A percentile compares a stretch with the other conserved stretches of the same genome.
Conservation (phyloP, 2,888 invertebrate species). For the Epinotia bilunana region DNA sequence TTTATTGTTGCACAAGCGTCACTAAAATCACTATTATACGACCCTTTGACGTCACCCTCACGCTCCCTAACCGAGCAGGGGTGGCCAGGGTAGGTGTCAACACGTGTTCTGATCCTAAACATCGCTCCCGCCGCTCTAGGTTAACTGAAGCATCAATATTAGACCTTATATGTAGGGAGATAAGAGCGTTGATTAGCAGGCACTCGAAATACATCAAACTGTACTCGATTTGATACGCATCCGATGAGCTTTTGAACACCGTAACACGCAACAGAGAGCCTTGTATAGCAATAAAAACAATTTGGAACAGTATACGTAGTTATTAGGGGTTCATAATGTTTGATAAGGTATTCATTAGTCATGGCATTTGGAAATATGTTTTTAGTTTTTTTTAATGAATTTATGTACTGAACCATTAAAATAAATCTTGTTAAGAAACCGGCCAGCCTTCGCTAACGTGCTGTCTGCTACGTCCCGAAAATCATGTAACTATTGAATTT, state of each 20-base stretch:
- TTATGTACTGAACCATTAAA: not conserved
- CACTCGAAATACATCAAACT: conserved; percentile 57
- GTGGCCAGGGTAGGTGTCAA: conserved; percentile 70
- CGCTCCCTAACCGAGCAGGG: conserved; percentile 61
- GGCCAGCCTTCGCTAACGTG: not conserved
- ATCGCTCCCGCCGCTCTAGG: conserved; percentile 42
- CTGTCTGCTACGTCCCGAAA: not conserved
- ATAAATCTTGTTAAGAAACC: not conserved
- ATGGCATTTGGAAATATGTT: conserved; percentile 4
- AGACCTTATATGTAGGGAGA: conserved; percentile 17
- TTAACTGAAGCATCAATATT: conserved; percentile 24
- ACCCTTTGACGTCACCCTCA: conserved; percentile 62
- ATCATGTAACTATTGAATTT: not conserved
- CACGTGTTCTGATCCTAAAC: conserved; percentile 78
- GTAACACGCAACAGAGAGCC: conserved; percentile 65
- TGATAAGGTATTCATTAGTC: conserved; percentile 28
- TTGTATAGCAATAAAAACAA: conserved; percentile 62
- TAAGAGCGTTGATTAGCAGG: conserved; percentile 37
- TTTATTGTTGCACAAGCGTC: conserved; percentile 67
- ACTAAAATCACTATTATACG: conserved; percentile 73
- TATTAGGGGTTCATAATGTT: conserved; percentile 27
- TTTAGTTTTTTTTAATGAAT: not conserved
- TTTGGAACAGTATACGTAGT: conserved; percentile 44
- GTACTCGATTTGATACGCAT: conserved; percentile 74
- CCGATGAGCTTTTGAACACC: conserved; percentile 53